Conservation (phyloP, 2,113 vertebrate genomes). For the Cathartes aura region DNA sequence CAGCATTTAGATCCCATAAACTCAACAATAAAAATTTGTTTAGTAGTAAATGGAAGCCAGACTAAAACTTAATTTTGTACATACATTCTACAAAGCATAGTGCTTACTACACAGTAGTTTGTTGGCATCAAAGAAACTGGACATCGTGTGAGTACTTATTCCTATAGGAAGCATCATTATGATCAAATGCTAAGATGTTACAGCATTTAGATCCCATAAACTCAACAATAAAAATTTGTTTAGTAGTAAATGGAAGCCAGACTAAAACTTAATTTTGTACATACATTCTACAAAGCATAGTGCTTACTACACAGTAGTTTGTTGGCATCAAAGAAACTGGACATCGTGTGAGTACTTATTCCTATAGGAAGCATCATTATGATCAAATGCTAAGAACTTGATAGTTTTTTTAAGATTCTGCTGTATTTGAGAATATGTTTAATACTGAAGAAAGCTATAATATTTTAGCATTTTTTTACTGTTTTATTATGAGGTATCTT, state of each 20-base stretch:
- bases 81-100: neutral
- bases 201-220: neutral
- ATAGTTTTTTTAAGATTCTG: neutral
- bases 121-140: neutral
- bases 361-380: neutral
- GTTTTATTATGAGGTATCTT: neutral
- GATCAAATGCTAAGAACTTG: neutral
- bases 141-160: neutral
- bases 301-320: neutral
- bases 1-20: neutral
- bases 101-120: neutral
- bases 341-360: neutral
- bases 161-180: neutral
- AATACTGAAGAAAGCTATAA: neutral
- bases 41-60: neutral
- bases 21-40: neutral
- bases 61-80: neutral
- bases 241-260: neutral
- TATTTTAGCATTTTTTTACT: neutral
- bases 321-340: neutral
- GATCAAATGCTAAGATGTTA: neutral
- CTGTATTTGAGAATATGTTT: neutral
- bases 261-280: neutral
- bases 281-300: neutral
- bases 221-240: neutral